Evolutionary conservation across 2,113 vertebrate species (phyloP).

Genomic region (Aplodontia rufa): DNA sequence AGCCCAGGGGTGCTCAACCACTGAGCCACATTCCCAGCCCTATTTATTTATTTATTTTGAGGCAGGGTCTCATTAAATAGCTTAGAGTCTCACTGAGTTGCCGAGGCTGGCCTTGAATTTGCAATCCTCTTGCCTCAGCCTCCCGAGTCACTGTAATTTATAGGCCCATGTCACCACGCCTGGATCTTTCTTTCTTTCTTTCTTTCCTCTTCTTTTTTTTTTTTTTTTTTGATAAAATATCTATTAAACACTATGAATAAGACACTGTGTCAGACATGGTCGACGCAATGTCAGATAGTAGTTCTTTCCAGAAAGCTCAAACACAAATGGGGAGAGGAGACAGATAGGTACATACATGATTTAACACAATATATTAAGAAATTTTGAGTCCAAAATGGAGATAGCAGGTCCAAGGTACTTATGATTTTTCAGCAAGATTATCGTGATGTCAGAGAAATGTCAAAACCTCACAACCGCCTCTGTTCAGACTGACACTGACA

Average conservation of each 20-base stretch:
- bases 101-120: too few relatives aligned
- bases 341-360: background rate
- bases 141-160: too few relatives aligned
- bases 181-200: too few relatives aligned
- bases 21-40: too few relatives aligned
- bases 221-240: background rate
- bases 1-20: too few relatives aligned
- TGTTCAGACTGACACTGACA: background rate
- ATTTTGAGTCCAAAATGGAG: background rate
- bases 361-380: conserved; percentile 3
- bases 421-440: background rate
- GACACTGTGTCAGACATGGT: background rate
- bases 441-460: conserved; percentile 28
- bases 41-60: too few relatives aligned
- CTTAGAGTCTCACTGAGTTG: too few relatives aligned
- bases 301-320: conserved; percentile 22
- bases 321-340: background rate
- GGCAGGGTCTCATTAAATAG: too few relatives aligned
- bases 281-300: background rate
- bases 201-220: too few relatives aligned
- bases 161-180: too few relatives aligned
- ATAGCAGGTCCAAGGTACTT: background rate
- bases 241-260: background rate
- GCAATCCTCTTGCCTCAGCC: too few relatives aligned
- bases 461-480: background rate